Evolutionary conservation across 1,140 invertebrate genomes (phyloP), one percentile per base, ranked within the genome.

Genomic region (Bacillus rossius): DNA sequence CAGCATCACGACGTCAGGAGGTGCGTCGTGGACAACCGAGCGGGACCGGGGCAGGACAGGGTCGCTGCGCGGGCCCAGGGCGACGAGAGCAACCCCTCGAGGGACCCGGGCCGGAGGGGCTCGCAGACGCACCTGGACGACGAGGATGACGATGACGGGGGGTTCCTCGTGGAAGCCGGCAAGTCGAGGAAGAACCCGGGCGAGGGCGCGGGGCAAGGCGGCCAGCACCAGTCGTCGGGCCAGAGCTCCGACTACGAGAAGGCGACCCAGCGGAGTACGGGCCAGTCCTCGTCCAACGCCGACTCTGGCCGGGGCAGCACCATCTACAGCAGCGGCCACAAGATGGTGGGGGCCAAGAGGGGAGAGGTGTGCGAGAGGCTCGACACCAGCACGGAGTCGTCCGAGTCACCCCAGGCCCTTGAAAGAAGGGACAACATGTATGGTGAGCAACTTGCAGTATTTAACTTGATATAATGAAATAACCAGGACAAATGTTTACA

Each of bases 241-340:
- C 57, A 59, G 38, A 64, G 62, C 37, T 62, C 64, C 10, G 65
- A 67, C 29, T 62, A 64, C 26, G 65, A 67, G 23, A 67, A 65
- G 42, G 43, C 41, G 8, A 49, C 55, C 2, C 49, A 50, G 16
- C 26, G 65, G 13, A 66, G 67, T 57, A 37, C 34, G 23, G 67
- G 67, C 13, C 65, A 66, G 42, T 66, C 65, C 26, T 65, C 69
- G 3, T 69, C 66, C 16, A 69, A 71, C 13, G 69, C 70, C 7
- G 76, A 77, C 60, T 75, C 74, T 25, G 76, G 75, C 14, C 61
- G 72, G 47, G 75, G 75, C 3, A 75, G 73, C 17, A 63, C 69
- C 26, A 61, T 60, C 34, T 63, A 62, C 48, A 40, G 37, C 17
- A 26, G 1, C 10, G 38, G 1, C 16, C 51, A 34, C 8, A 29